These are phyloP conservation scores for Epinotia bilunana DNA, from an alignment of 2,888 invertebrate genomes.

Conservation along the genomic window DNA sequence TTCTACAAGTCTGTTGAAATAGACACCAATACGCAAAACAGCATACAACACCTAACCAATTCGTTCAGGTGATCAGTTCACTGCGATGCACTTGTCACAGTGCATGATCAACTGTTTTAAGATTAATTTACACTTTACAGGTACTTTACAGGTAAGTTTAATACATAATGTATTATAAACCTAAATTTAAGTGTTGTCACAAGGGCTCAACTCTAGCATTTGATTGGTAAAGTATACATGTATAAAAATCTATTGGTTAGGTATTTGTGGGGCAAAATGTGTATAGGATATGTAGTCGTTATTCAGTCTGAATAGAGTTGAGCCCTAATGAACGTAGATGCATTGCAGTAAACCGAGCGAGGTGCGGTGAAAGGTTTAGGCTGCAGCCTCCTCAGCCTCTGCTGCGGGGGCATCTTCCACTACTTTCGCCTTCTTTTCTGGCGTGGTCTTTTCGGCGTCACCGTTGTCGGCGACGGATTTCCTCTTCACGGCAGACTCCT, in stretches of 20 bases:
- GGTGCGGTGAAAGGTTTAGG: constrained; percentile 71
- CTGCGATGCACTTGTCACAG: constrained; percentile 75
- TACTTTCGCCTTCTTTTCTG: constrained; percentile 90
- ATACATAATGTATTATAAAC: constrained; percentile 77
- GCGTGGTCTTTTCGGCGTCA: constrained; percentile 86
- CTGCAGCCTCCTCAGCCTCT: constrained; percentile 85
- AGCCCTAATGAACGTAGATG: constrained; percentile 77
- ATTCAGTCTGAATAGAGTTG: constrained; percentile 66
- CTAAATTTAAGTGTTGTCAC: constrained; percentile 76
- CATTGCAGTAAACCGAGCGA: constrained; percentile 82
- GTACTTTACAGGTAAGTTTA: constrained; percentile 82
- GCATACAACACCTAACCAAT: constrained; percentile 74
- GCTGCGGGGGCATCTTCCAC: constrained; percentile 84
- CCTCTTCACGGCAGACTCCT: constrained; percentile 86
- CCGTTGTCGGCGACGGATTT: constrained; percentile 86
- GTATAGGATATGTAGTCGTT: constrained; percentile 65
- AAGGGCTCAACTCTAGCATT: constrained; percentile 76
- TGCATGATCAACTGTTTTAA: constrained; percentile 67
- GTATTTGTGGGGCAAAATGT: constrained; percentile 54
- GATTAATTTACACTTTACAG: constrained; percentile 82
- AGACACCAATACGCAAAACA: constrained; percentile 78
- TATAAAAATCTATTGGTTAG: constrained; percentile 70
- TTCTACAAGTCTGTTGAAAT: constrained; percentile 67
- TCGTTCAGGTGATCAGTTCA: constrained; percentile 71
- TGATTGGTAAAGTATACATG: constrained; percentile 60